Evolutionary conservation across 2,113 vertebrate species (phyloP).

Genomic region (Mesoclemmys tuberculata): DNA sequence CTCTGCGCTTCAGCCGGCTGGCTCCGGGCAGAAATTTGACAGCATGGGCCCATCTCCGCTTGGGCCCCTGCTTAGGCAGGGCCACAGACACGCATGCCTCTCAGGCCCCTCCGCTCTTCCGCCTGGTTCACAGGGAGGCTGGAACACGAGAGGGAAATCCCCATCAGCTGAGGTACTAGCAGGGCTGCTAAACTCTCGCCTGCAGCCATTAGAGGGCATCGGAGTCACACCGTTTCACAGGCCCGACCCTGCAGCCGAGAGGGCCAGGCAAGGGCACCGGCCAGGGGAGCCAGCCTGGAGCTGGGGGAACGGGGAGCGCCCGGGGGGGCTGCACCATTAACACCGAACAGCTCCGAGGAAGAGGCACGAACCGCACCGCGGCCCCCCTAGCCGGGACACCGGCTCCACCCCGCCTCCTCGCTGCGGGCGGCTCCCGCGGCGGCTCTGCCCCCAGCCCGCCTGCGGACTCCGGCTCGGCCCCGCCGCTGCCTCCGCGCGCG

Average conservation of each 20-base stretch:
- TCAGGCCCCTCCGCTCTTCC: background rate
- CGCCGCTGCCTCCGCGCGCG: no score
- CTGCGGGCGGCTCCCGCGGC: background rate
- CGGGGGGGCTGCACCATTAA: background rate
- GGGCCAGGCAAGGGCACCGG: no score
- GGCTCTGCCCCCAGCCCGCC: no score
- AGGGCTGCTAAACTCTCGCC: background rate
- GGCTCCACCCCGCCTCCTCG: no score
- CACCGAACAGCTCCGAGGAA: no score
- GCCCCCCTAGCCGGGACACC: no score
- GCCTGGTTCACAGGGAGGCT: background rate
- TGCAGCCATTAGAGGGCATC: background rate
- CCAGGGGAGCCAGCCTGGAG: background rate
- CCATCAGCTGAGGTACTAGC: background rate
- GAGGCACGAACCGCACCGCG: background rate
- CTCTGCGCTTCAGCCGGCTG: background rate
- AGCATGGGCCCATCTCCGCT: background rate
- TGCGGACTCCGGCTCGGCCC: no score
- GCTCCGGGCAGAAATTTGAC: background rate
- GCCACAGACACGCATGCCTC: background rate
- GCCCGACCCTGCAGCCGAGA: background rate
- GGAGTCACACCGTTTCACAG: background rate
- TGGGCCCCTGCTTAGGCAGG: background rate
- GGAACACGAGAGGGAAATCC: background rate
- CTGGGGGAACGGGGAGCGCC: background rate